A percentile compares a stretch with the other conserved stretches of the same genome.
phyloP scores from a whole-genome alignment of 2,888 invertebrate species.

The Diaperis boleti region DNA sequence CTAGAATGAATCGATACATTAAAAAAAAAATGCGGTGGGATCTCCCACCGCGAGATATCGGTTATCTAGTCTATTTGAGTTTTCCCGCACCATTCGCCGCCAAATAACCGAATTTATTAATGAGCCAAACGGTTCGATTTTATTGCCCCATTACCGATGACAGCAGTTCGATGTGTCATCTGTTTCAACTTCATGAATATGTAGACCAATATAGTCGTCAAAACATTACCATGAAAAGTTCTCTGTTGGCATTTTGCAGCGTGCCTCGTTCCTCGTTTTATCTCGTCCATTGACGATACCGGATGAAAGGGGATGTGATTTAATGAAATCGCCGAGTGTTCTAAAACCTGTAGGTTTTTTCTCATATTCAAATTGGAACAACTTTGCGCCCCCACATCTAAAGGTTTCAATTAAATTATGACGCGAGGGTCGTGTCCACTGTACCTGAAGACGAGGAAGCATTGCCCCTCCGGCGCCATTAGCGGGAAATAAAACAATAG shows the following conservation, averaged over 20 bases:
- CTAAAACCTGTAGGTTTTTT: slow-evolving; percentile 12
- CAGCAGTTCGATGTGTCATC: slow-evolving; percentile 13
- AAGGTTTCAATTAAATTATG: slow-evolving; percentile 16
- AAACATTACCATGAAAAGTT: slow-evolving; percentile 3
- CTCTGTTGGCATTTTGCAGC: slow-evolving; percentile 4
- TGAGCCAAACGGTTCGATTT: slow-evolving; percentile 4
- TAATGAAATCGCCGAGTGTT: slow-evolving; percentile 22
- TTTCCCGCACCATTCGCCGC: background rate
- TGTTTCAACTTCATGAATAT: slow-evolving; percentile 19
- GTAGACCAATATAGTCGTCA: slow-evolving; percentile 16
- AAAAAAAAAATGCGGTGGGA: background rate
- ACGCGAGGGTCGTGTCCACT: background rate
- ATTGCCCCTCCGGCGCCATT: background rate
- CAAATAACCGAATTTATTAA: slow-evolving; percentile 16
- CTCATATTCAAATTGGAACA: background rate
- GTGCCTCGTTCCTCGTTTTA: slow-evolving; percentile 10
- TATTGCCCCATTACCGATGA: slow-evolving; percentile 23
- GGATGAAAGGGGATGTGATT: slow-evolving; percentile 28
- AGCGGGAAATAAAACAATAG: slow-evolving; percentile 1
- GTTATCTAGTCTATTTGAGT: background rate
- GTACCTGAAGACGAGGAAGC: too few relatives aligned
- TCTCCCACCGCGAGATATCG: background rate
- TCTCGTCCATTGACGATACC: slow-evolving; percentile 10
- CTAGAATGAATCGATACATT: background rate
- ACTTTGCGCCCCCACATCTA: background rate